Evolutionary conservation across 2,888 invertebrate species (phyloP).

Genomic region (Temnothorax ravouxi): DNA sequence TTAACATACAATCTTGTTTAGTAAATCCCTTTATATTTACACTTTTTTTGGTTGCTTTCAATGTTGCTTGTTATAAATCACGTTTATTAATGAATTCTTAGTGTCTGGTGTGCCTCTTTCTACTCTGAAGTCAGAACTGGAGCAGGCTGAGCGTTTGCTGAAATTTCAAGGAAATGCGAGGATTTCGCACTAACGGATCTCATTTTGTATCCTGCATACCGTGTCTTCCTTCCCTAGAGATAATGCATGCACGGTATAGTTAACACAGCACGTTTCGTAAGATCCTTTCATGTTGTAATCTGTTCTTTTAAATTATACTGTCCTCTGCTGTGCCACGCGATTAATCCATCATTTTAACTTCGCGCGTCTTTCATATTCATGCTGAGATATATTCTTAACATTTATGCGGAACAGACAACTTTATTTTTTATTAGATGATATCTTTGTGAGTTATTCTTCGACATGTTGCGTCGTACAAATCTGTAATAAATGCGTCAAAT

Average conservation of each 20-base stretch:
- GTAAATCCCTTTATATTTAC: slow-evolving; percentile 33
- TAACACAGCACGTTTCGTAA: slow-evolving; percentile 57
- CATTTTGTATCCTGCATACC: slow-evolving; percentile 65
- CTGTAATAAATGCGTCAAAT: background rate
- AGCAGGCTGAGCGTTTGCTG: slow-evolving; percentile 71
- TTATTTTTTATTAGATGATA: background rate
- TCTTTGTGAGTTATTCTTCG: slow-evolving; percentile 1
- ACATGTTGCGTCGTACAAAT: background rate
- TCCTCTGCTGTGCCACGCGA: slow-evolving; percentile 66
- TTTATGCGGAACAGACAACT: background rate
- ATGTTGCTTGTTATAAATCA: slow-evolving; percentile 69
- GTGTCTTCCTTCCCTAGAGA: slow-evolving; percentile 74
- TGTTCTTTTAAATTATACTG: slow-evolving; percentile 44
- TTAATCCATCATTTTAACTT: background rate
- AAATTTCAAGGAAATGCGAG: slow-evolving; percentile 71
- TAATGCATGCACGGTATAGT: slow-evolving; percentile 71
- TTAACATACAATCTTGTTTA: slow-evolving; percentile 32
- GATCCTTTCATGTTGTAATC: slow-evolving; percentile 44
- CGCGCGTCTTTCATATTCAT: background rate
- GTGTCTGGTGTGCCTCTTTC: slow-evolving; percentile 75
- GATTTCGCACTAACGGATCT: slow-evolving; percentile 73
- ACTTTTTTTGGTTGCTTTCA: slow-evolving; percentile 62
- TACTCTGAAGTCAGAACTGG: slow-evolving; percentile 72
- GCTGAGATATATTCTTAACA: background rate
- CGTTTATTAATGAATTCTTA: slow-evolving; percentile 75